Percentiles rank a stretch among this genome's conserved stretches.
Conservation (phyloP, 2,888 invertebrate species). For the Rotaria macrura region DNA sequence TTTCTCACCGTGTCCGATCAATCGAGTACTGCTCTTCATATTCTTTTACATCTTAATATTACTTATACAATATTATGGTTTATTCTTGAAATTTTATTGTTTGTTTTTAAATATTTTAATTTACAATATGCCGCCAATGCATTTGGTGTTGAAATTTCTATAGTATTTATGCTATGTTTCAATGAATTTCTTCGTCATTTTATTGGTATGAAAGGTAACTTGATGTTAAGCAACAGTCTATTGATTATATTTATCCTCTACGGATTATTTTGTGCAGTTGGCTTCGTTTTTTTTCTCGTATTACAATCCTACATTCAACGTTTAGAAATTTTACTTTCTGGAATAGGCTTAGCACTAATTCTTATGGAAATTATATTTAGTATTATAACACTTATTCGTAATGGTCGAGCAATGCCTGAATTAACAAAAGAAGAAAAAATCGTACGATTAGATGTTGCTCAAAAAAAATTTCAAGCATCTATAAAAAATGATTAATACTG, state of each 20-base stretch:
- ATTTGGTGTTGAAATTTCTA: neutral
- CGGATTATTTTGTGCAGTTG: constrained; percentile 70
- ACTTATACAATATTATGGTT: neutral
- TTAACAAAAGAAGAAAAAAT: neutral
- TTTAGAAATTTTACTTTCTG: constrained; percentile 75
- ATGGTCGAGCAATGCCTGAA: constrained; percentile 38
- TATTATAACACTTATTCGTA: constrained; percentile 57
- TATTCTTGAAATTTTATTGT: neutral
- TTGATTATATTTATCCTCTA: constrained; percentile 70
- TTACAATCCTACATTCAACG: constrained; percentile 79
- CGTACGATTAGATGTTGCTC: neutral
- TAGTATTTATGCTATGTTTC: neutral
- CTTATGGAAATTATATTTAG: constrained; percentile 70
- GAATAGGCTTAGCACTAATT: constrained; percentile 72
- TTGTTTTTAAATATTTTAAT: neutral
- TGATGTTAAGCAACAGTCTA: constrained; percentile 64
- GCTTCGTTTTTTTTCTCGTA: constrained; percentile 73
- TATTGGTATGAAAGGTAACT: constrained; percentile 60
- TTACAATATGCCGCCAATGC: neutral
- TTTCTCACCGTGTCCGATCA: neutral
- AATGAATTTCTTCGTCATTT: neutral
- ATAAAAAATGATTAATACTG: neutral
- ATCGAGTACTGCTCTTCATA: neutral
- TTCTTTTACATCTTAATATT: neutral
- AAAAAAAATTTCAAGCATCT: neutral